phyloP scores from a whole-genome alignment of 30 jellyfish, hydroid and myxozoan species.

The Aurelia aurita region DNA sequence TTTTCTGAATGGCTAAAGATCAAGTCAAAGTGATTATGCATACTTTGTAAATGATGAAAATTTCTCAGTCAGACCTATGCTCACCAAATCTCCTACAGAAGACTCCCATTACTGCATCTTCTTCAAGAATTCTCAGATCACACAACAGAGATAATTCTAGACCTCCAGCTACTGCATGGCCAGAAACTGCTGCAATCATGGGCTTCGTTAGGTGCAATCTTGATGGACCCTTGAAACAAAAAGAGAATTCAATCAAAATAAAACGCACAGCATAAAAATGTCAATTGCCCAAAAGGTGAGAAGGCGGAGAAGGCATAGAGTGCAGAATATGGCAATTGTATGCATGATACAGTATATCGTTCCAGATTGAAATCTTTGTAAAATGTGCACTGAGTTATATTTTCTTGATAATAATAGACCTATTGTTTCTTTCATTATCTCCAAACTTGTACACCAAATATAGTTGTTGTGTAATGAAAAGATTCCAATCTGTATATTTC shows the following conservation, averaged over 20 bases:
- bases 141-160: conserved; percentile 63
- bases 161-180: conserved; percentile 83
- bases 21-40: too few relatives aligned
- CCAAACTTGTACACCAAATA: too few relatives aligned
- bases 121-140: conserved; percentile 69
- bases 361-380: too few relatives aligned
- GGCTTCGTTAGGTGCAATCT: conserved; percentile 55
- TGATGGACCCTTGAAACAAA: conserved; percentile 51
- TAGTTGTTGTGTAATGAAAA: too few relatives aligned
- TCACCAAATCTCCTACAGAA: conserved; percentile 69
- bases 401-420: too few relatives aligned
- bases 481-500: too few relatives aligned
- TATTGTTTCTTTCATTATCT: too few relatives aligned
- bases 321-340: too few relatives aligned
- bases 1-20: too few relatives aligned
- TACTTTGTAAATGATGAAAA: neutral
- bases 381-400: too few relatives aligned
- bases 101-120: conserved; percentile 65
- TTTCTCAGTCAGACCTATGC: neutral
- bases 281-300: neutral
- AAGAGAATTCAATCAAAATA: neutral
- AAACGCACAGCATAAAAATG: neutral
- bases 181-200: conserved; percentile 67
- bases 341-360: too few relatives aligned
- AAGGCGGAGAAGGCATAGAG: too few relatives aligned